These are phyloP conservation scores for Drosophila eugracilis DNA, from an alignment of 1,140 invertebrate species.

Conservation along the genomic window DNA sequence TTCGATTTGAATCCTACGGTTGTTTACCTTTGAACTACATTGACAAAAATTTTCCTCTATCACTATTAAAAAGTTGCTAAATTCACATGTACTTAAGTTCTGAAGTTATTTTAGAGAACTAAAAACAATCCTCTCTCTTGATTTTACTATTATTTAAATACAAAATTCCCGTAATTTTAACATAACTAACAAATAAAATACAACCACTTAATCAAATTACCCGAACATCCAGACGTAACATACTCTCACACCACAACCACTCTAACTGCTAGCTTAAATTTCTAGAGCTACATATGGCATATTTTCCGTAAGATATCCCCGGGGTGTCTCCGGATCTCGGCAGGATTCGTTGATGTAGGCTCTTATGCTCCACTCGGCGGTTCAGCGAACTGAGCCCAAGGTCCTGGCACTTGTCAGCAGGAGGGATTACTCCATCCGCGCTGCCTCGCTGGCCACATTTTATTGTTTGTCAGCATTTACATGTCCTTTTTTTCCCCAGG, in stretches of 20 bases:
- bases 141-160: too few species aligned
- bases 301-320: slow-evolving; percentile 5
- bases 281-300: slow-evolving; percentile 20
- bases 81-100: too few species aligned
- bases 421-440: slow-evolving; percentile 55
- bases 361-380: slow-evolving; percentile 28
- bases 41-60: too few species aligned
- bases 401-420: slow-evolving; percentile 54
- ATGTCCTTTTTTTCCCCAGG: slow-evolving; percentile 37
- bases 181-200: background rate
- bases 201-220: background rate
- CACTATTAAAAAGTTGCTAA: too few species aligned
- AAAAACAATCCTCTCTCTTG: too few species aligned
- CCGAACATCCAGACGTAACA: background rate
- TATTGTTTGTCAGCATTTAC: slow-evolving; percentile 73
- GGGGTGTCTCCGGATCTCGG: slow-evolving; percentile 24
- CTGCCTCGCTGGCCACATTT: slow-evolving; percentile 49
- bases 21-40: background rate
- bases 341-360: slow-evolving; percentile 32
- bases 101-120: too few species aligned
- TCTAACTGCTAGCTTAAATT: slow-evolving; percentile 19
- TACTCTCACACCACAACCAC: slow-evolving; percentile 1
- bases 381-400: slow-evolving; percentile 37
- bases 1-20: too few species aligned
- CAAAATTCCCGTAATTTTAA: too few species aligned